A percentile compares a stretch with the other conserved stretches of the same genome.
Conservation (phyloP, 2,113 vertebrate genomes). For the Nothoprocta perdicaria region DNA sequence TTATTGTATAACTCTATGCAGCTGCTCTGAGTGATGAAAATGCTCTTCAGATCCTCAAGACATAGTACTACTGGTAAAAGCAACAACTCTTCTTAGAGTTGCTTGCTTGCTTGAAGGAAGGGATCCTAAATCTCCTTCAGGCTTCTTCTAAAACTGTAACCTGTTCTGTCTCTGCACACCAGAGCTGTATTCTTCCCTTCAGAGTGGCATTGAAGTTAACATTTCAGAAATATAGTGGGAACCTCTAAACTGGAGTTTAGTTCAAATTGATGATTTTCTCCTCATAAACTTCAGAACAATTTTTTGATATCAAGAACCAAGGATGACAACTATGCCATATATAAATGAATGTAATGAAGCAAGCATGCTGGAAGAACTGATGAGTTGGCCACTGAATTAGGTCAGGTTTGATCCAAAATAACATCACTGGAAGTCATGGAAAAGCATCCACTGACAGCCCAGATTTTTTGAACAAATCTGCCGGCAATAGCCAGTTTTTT, state of each 20-base stretch:
- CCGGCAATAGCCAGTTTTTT: neutral
- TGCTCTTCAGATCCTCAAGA: slow-evolving; percentile 51
- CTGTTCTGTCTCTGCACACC: neutral
- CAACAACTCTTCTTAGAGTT: slow-evolving; percentile 24
- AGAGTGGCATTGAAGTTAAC: neutral
- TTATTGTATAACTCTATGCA: slow-evolving; percentile 51
- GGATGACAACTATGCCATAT: neutral
- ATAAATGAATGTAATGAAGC: neutral
- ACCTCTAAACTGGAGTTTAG: neutral
- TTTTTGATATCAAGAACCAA: neutral
- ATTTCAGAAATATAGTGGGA: neutral
- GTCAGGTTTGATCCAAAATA: neutral
- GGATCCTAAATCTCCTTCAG: slow-evolving; percentile 7
- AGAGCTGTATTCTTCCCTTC: neutral
- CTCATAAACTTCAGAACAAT: neutral
- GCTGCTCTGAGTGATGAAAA: slow-evolving; percentile 53
- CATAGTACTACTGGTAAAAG: slow-evolving; percentile 31
- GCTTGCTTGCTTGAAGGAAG: neutral
- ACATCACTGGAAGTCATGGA: neutral
- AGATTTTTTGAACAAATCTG: neutral
- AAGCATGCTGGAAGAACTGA: neutral
- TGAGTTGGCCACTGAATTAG: neutral
- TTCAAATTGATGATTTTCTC: neutral
- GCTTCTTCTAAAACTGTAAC: slow-evolving; percentile 6
- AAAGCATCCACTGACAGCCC: neutral